These are phyloP conservation scores for Clostera curtula DNA, from an alignment of 2,888 invertebrate genomes.

Conservation along the genomic window DNA sequence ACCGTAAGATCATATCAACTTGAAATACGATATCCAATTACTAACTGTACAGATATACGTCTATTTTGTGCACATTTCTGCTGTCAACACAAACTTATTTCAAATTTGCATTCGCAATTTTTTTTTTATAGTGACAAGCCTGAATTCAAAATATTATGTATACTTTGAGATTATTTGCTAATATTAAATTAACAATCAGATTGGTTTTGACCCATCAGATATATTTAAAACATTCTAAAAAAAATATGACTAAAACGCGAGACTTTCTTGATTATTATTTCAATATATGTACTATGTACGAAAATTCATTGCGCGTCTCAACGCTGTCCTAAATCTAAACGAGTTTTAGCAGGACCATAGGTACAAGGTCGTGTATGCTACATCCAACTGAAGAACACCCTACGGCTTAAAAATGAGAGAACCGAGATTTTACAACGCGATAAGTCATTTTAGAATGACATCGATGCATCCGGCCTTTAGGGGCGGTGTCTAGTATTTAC, in stretches of 20 bases:
- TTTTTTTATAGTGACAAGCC: constrained; percentile 15
- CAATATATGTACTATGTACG: no score
- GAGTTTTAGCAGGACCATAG: no score
- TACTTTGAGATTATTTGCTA: no score
- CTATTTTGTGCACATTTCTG: constrained; percentile 49
- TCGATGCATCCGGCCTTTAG: constrained; percentile 54
- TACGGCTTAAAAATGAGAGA: constrained; percentile 23
- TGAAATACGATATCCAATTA: constrained; percentile 58
- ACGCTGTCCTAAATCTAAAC: no score
- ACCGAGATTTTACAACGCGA: constrained; percentile 52
- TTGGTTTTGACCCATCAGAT: no score
- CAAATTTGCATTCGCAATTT: constrained; percentile 16
- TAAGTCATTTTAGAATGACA: constrained; percentile 59
- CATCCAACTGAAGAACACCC: constrained; percentile 11
- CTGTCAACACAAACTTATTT: constrained; percentile 38
- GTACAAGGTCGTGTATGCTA: constrained; percentile 6
- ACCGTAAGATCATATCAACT: constrained; percentile 60
- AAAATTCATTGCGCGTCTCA: no score
- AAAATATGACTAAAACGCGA: no score
- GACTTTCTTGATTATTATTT: no score
- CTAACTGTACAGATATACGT: constrained; percentile 34
- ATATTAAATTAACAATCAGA: no score
- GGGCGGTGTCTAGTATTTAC: constrained; percentile 49
- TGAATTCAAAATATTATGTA: no score
- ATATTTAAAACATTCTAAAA: no score